phyloP scores from a whole-genome alignment of 2,797 vertebrate genomes.

The Sebastes minor region DNA sequence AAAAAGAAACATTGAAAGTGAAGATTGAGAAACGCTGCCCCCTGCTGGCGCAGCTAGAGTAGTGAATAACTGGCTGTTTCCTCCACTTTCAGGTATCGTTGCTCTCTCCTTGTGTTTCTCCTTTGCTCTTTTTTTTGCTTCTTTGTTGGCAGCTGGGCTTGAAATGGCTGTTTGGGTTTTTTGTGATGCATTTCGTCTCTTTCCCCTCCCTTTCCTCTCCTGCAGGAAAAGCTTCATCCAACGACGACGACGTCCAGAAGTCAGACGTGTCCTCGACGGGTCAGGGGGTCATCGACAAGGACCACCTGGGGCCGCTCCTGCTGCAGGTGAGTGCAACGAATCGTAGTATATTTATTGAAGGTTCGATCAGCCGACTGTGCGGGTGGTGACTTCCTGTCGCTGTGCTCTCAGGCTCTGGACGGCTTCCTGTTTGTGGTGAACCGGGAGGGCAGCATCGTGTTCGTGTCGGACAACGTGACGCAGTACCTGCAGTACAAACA shows the following conservation, averaged over 20 bases:
- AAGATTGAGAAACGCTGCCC: conserved; percentile 76
- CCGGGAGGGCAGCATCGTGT: conserved; percentile 95
- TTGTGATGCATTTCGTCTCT: neutral
- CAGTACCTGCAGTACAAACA: conserved; percentile 98
- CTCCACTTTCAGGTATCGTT: conserved; percentile 52
- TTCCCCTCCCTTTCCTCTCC: neutral
- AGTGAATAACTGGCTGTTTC: conserved; percentile 31
- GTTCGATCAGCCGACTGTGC: neutral
- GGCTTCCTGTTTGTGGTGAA: conserved; percentile 98
- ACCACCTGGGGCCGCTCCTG: conserved; percentile 92
- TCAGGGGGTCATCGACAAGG: conserved; percentile 95
- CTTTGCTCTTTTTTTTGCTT: conserved; percentile 19
- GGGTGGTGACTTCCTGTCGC: conserved; percentile 11
- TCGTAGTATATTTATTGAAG: neutral
- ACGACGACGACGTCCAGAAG: conserved; percentile 94
- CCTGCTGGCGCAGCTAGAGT: conserved; percentile 68
- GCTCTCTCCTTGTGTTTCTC: conserved; percentile 32
- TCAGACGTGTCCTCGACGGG: conserved; percentile 96
- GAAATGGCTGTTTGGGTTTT: conserved; percentile 14
- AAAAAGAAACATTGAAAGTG: conserved; percentile 3
- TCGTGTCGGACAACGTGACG: conserved; percentile 98
- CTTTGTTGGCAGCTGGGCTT: conserved; percentile 4
- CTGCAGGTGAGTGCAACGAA: conserved; percentile 85
- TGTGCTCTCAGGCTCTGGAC: conserved; percentile 87
- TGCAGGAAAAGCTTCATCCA: conserved; percentile 90